Conservation (phyloP, 2,113 vertebrate species). For the Centropus bengalensis region DNA sequence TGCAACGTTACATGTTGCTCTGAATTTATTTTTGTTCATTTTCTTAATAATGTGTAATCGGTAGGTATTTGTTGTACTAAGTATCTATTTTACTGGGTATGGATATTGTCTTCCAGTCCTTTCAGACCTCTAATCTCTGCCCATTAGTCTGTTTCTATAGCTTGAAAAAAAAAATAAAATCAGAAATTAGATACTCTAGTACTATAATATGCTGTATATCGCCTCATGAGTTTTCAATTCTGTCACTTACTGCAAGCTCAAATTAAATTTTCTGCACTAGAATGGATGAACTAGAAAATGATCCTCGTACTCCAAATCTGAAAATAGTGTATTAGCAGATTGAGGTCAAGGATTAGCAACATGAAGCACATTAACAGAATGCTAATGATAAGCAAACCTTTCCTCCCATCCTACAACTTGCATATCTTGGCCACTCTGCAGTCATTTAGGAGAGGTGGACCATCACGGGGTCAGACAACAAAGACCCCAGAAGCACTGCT, state of each 20-base stretch:
- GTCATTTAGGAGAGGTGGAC: background rate
- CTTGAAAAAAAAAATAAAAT: background rate
- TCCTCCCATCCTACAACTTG: background rate
- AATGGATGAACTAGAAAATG: background rate
- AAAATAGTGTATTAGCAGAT: background rate
- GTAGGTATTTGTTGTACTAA: background rate
- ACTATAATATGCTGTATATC: background rate
- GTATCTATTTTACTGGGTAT: background rate
- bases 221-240: background rate
- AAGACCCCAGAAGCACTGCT: background rate
- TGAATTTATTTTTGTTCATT: background rate
- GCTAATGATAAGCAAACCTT: background rate
- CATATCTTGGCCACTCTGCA: background rate
- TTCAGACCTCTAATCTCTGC: background rate
- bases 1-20: background rate
- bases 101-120: background rate
- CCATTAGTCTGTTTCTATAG: background rate
- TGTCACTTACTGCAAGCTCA: background rate
- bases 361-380: background rate
- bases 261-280: background rate
- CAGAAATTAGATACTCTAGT: background rate
- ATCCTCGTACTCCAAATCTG: background rate
- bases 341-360: conserved; percentile 8
- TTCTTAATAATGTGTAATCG: background rate
- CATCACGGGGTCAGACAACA: background rate